Conservation (phyloP, 2,888 invertebrate species). For the Leucophenga maculata region DNA sequence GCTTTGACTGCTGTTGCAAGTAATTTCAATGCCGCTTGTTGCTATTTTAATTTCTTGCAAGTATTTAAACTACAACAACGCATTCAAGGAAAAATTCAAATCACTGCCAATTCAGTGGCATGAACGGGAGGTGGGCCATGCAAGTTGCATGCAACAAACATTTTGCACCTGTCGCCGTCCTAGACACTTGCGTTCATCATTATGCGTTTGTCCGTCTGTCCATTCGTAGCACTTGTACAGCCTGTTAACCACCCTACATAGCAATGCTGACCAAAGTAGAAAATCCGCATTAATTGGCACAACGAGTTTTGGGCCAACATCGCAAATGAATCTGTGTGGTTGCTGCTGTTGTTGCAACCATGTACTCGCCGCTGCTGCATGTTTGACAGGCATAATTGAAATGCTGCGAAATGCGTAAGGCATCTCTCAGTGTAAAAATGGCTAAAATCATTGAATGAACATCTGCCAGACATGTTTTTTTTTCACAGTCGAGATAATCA, state of each 20-base stretch:
- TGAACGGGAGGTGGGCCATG: background rate
- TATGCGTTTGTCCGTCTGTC: constrained; percentile 19
- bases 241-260: constrained; percentile 47
- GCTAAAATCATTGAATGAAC: constrained; percentile 19
- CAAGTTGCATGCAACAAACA: constrained; percentile 1
- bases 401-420: constrained; percentile 5
- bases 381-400: constrained; percentile 18
- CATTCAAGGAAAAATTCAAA: constrained; percentile 59
- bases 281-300: constrained; percentile 46
- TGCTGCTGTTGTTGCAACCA: constrained; percentile 30
- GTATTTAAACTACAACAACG: constrained; percentile 31
- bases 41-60: constrained; percentile 47
- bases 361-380: constrained; percentile 28
- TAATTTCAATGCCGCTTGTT: constrained; percentile 44
- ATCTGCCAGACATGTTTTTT: constrained; percentile 27
- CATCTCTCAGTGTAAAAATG: constrained; percentile 10
- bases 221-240: constrained; percentile 38
- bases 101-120: constrained; percentile 39
- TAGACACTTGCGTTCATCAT: constrained; percentile 12
- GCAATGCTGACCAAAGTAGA: background rate
- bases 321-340: constrained; percentile 15
- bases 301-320: constrained; percentile 27
- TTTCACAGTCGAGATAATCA: background rate
- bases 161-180: constrained; percentile 54
- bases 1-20: background rate